Evolutionary conservation across 2,113 vertebrate species (phyloP).

Genomic region (Meriones unguiculatus): DNA sequence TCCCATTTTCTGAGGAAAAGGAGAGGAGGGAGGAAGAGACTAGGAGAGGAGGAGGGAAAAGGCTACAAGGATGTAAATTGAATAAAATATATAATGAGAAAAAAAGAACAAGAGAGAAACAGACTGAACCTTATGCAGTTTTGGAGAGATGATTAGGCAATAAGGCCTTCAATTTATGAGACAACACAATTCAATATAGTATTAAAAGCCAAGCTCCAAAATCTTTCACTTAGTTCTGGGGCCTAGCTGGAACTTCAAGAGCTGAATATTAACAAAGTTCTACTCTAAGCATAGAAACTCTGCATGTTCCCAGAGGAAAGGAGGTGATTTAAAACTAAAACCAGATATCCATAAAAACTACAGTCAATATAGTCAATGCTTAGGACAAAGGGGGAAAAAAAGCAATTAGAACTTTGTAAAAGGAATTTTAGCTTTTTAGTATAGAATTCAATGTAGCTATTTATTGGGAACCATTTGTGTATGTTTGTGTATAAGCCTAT

Average conservation of each 20-base stretch:
- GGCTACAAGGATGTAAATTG: too few relatives aligned
- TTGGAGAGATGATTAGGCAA: neutral
- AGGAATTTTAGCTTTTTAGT: neutral
- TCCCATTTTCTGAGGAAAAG: too few relatives aligned
- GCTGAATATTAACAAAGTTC: neutral
- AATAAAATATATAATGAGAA: too few relatives aligned
- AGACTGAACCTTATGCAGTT: neutral
- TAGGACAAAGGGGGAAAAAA: neutral
- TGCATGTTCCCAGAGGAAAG: neutral
- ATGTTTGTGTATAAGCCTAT: neutral
- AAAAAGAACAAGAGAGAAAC: neutral
- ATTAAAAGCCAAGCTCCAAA: conserved; percentile 8
- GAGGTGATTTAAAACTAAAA: neutral
- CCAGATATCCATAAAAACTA: neutral
- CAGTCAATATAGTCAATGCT: neutral
- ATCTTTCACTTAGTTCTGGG: neutral
- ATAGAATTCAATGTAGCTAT: neutral
- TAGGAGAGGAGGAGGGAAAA: too few relatives aligned
- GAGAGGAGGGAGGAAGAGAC: too few relatives aligned
- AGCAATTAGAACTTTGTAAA: neutral
- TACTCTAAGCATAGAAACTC: neutral
- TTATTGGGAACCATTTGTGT: neutral
- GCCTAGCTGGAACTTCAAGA: neutral
- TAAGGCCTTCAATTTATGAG: neutral
- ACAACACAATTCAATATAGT: neutral